Conservation (phyloP, 2,797 vertebrate species). For the Protonibea diacanthus region DNA sequence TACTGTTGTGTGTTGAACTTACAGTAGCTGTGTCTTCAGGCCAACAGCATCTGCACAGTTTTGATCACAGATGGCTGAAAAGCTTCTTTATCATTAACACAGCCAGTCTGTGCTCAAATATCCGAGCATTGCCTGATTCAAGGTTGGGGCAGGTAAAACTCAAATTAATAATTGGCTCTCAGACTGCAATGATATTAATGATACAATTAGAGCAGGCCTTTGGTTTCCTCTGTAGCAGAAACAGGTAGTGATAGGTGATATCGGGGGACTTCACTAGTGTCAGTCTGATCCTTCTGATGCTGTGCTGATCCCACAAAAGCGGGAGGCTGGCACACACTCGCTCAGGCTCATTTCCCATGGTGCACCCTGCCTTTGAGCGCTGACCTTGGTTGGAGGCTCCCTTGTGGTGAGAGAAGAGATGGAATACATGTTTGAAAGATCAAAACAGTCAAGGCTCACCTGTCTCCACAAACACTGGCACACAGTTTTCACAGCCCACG, state of each 20-base stretch:
- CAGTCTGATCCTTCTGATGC: slow-evolving; percentile 79
- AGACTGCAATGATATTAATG: slow-evolving; percentile 79
- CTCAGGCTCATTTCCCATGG: slow-evolving; percentile 73
- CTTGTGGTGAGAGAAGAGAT: slow-evolving; percentile 81
- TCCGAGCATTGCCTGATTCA: slow-evolving; percentile 29
- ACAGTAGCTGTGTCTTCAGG: background rate
- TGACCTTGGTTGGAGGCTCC: slow-evolving; percentile 83
- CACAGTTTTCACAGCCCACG: slow-evolving; percentile 29
- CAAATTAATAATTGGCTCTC: slow-evolving; percentile 73
- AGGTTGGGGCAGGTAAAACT: slow-evolving; percentile 62
- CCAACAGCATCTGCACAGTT: slow-evolving; percentile 24
- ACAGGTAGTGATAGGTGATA: slow-evolving; percentile 78
- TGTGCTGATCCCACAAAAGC: slow-evolving; percentile 74
- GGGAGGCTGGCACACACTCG: slow-evolving; percentile 50
- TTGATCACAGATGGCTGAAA: slow-evolving; percentile 49
- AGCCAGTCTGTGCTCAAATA: slow-evolving; percentile 21
- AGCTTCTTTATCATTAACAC: slow-evolving; percentile 15
- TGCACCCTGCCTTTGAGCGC: slow-evolving; percentile 78
- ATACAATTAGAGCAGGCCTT: slow-evolving; percentile 77
- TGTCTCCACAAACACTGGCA: slow-evolving; percentile 68
- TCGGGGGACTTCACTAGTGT: slow-evolving; percentile 82
- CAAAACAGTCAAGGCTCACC: slow-evolving; percentile 78
- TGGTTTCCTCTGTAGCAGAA: slow-evolving; percentile 71
- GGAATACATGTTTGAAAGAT: slow-evolving; percentile 87
- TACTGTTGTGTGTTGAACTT: background rate